Percentiles rank a stretch among this genome's conserved stretches.
Evolutionary conservation across 2,113 vertebrate genomes (phyloP).

Genomic region (Oophaga pumilio): DNA sequence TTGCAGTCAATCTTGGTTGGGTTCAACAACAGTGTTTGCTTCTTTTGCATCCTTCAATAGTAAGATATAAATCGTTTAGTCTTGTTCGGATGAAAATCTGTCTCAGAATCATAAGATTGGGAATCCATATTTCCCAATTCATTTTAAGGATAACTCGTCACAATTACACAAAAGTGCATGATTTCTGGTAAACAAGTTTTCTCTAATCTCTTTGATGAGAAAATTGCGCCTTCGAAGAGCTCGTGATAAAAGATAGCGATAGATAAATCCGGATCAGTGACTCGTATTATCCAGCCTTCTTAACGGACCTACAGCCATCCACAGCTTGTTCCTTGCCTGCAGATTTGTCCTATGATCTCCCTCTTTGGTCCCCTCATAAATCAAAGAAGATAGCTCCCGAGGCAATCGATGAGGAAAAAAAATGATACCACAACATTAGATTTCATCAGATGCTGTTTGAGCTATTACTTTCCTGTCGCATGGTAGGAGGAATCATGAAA

Average conservation of each 20-base stretch:
- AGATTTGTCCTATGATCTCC: slow-evolving; percentile 58
- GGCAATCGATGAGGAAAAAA: slow-evolving; percentile 68
- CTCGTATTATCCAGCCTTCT: slow-evolving; percentile 61
- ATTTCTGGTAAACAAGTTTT: not conserved
- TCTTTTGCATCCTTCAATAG: too few relatives aligned
- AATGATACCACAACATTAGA: slow-evolving; percentile 71
- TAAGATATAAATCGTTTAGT: not conserved
- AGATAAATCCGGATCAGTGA: slow-evolving; percentile 39
- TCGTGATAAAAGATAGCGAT: slow-evolving; percentile 19
- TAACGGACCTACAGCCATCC: slow-evolving; percentile 63
- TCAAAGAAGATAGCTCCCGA: slow-evolving; percentile 65
- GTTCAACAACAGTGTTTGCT: too few relatives aligned
- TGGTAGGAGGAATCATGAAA: slow-evolving; percentile 66
- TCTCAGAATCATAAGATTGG: not conserved
- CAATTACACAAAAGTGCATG: not conserved
- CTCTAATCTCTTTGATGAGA: not conserved
- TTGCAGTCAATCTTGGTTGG: too few relatives aligned
- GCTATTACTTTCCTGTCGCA: slow-evolving; percentile 68
- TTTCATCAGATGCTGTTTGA: slow-evolving; percentile 70
- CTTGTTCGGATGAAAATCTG: not conserved
- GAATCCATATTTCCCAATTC: not conserved
- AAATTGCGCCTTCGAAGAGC: slow-evolving; percentile 2
- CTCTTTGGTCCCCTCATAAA: slow-evolving; percentile 66
- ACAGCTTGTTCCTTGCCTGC: slow-evolving; percentile 57
- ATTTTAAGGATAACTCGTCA: not conserved